Conservation (phyloP, 2,888 invertebrate species). For the Hirudinaria manillensis region DNA sequence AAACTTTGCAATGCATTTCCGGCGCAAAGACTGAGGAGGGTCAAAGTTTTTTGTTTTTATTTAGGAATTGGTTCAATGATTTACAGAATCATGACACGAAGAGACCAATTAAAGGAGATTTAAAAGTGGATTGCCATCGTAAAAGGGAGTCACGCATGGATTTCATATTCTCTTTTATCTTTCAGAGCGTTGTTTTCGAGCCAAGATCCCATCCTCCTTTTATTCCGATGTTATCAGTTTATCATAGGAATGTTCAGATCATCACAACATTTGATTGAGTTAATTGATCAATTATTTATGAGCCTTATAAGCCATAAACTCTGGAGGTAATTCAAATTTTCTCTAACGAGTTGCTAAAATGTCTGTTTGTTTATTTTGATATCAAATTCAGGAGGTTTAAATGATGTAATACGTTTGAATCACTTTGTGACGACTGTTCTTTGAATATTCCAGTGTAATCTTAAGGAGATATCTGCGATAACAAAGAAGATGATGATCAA, state of each 20-base stretch:
- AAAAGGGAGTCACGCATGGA: background rate
- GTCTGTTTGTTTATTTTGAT: background rate
- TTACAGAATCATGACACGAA: background rate
- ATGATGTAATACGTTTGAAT: too few species aligned
- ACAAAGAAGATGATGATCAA: too few species aligned
- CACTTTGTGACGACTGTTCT: too few species aligned
- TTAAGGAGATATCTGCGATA: too few species aligned
- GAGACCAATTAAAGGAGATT: background rate
- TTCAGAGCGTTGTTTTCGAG: constrained; percentile 10
- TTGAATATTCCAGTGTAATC: too few species aligned
- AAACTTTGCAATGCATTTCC: too few species aligned
- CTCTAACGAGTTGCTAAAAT: background rate
- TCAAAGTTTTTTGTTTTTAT: too few species aligned
- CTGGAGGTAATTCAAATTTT: background rate
- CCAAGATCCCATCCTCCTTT: constrained; percentile 23
- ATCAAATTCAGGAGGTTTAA: background rate
- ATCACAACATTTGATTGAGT: constrained; percentile 19
- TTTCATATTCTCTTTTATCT: constrained; percentile 17
- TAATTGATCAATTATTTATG: background rate
- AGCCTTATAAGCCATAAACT: too few species aligned
- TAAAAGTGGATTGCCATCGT: too few species aligned
- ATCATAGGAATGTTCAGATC: constrained; percentile 28
- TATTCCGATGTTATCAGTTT: constrained; percentile 28
- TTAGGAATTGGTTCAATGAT: background rate
- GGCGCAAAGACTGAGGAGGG: too few species aligned